Base-by-base conservation (phyloP, 2,888 invertebrate species). In the Mimachlamys varia region DNA sequence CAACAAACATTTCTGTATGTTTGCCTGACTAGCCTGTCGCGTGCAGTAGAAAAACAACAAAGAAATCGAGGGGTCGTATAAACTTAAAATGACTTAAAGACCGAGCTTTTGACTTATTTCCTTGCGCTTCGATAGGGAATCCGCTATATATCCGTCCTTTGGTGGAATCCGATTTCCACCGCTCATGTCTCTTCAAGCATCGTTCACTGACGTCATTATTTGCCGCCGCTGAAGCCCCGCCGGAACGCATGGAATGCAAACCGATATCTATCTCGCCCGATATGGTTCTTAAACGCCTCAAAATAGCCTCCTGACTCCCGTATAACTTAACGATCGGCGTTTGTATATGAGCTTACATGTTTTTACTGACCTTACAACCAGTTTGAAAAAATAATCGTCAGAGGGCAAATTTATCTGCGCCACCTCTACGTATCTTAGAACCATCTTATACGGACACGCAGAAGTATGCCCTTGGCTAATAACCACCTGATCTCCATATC, bases 371-470 rank as follows among this genome's bases (percentile, higher is more conserved):
- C 89, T 89, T 88, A 87, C 87, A 15, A 89, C n/a, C n/a, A 7
- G 87, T 50, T 87, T 76, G 49, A 89, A 87, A 10, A 89, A 89
- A 89, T 4, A 87, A 58, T 87, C 49, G 10, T 89, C 89, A 17
- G 87, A 50, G 7, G 15, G 3, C 15, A 76, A 22, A 44, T 87
- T 33, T 27, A 90, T 3, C n/a, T 33, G 15, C 13, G 88, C 49
- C 49, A 87, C 38, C n/a, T 38, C 15, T 17, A 53, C 4, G 38
- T 90, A 90, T 50, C 37, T 87, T 53, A 17, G 19, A 10, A 90
- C 87, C 87, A 90, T 90, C 27, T 0, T 33, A 50, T 37, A 53
- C 5, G 89, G n/a, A n/a, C n/a, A n/a, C n/a, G n/a, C n/a, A n/a
- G n/a, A n/a, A n/a, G n/a, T n/a, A n/a, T n/a, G n/a, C n/a, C n/a